These are phyloP conservation scores for Sminthurides bifidus DNA, from an alignment of 1,140 invertebrate genomes.

Conservation along the genomic window DNA sequence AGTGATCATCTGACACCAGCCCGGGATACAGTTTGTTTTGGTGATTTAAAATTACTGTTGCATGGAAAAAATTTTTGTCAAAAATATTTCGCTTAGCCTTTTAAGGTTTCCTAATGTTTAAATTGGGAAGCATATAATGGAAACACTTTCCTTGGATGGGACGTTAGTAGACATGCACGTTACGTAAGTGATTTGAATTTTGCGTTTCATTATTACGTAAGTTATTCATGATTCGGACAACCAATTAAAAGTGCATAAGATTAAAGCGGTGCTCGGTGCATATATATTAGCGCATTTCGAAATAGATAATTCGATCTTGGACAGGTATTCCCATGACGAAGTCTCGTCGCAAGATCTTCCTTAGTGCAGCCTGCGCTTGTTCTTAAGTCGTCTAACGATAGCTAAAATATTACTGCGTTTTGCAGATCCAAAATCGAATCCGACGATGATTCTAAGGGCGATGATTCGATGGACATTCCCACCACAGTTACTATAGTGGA, in stretches of 20 bases:
- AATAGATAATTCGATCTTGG: neutral
- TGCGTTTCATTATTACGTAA: neutral
- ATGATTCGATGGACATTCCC: conserved; percentile 30
- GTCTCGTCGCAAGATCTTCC: too few relatives aligned
- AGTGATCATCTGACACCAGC: conserved; percentile 24
- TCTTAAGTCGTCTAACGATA: neutral
- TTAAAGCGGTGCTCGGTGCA: neutral
- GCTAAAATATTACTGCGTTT: neutral
- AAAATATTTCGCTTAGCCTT: too few relatives aligned
- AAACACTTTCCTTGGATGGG: conserved; percentile 4
- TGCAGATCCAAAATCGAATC: conserved; percentile 20
- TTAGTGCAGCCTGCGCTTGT: neutral
- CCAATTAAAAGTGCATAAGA: neutral
- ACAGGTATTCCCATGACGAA: too few relatives aligned
- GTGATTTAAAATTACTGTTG: conserved; percentile 1
- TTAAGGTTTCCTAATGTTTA: too few relatives aligned
- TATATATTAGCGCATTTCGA: neutral
- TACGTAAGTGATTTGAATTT: conserved; percentile 8
- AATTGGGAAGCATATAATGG: conserved; percentile 6
- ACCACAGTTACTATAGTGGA: conserved; percentile 35
- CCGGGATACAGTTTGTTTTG: conserved; percentile 20
- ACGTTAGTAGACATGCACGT: conserved; percentile 12
- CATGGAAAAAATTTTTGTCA: neutral
- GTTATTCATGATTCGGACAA: neutral
- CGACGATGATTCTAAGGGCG: conserved; percentile 19